These are phyloP conservation scores for Agrilus planipennis DNA, from an alignment of 1,140 invertebrate genomes.

Conservation along the genomic window DNA sequence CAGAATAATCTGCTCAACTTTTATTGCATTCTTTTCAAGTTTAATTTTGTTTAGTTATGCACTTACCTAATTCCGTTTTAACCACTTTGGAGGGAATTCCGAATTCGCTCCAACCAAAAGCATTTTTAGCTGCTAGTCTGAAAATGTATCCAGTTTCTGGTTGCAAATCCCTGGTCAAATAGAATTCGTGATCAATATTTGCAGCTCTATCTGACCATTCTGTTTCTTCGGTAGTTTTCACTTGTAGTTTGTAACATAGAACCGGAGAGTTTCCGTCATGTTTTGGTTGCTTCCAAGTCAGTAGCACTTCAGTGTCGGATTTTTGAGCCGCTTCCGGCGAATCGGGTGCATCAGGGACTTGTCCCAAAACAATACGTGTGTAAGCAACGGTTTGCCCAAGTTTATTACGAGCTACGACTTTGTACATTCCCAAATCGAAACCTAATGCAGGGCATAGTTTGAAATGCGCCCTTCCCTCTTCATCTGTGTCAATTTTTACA, in stretches of 20 bases:
- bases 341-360: conserved; percentile 68
- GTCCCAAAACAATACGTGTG: conserved; percentile 60
- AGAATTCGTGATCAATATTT: conserved; percentile 92
- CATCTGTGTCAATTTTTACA: conserved; percentile 61
- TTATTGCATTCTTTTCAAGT: too few relatives aligned
- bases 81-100: conserved; percentile 60
- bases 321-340: conserved; percentile 71
- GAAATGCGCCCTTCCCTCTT: conserved; percentile 65
- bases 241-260: conserved; percentile 74
- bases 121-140: conserved; percentile 76
- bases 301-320: conserved; percentile 75
- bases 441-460: conserved; percentile 61
- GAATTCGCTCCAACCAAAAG: conserved; percentile 84
- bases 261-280: conserved; percentile 67
- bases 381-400: conserved; percentile 64
- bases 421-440: conserved; percentile 86
- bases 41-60: conserved; percentile 3
- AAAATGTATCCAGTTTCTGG: conserved; percentile 78
- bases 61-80: conserved; percentile 50
- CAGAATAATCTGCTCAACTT: too few relatives aligned
- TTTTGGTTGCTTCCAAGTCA: conserved; percentile 81
- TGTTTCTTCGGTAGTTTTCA: conserved; percentile 58
- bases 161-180: conserved; percentile 63
- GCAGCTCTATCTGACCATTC: conserved; percentile 79
- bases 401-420: conserved; percentile 84